Evolutionary conservation across 1,140 invertebrate species (phyloP).

Genomic region (Hesperophylax magnus): DNA sequence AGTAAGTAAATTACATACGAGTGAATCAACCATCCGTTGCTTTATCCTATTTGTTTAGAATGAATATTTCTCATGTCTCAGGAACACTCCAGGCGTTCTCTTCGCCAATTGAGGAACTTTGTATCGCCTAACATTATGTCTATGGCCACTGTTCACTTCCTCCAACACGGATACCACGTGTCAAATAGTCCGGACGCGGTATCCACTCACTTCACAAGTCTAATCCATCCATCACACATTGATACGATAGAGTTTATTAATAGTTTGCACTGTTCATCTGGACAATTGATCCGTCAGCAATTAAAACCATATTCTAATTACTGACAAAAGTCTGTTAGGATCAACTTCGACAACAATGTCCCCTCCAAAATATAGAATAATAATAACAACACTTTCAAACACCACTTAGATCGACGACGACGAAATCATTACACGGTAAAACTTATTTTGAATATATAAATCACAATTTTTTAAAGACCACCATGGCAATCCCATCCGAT

Average conservation of each 20-base stretch:
- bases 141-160: conserved; percentile 54
- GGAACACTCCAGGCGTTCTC: conserved; percentile 54
- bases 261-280: not conserved
- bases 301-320: conserved; percentile 44
- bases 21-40: conserved; percentile 52
- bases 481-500: conserved; percentile 37
- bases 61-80: conserved; percentile 51
- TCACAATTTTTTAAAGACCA: conserved; percentile 50
- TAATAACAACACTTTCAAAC: conserved; percentile 35
- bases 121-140: conserved; percentile 55
- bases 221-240: conserved; percentile 28
- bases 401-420: conserved; percentile 24
- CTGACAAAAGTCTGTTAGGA: conserved; percentile 51
- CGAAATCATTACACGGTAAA: conserved; percentile 41
- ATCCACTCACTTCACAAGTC: not conserved
- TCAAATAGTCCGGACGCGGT: not conserved
- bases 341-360: conserved; percentile 40
- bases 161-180: not conserved
- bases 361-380: not conserved
- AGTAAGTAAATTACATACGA: conserved; percentile 56
- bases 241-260: not conserved
- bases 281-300: conserved; percentile 50
- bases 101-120: conserved; percentile 57
- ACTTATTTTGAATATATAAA: conserved; percentile 47
- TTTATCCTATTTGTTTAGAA: conserved; percentile 57